A percentile compares a stretch with the other conserved stretches of the same genome.
These are phyloP conservation scores for Callyntrura guangdongensis DNA, from an alignment of 2,888 invertebrate genomes.

Conservation along the genomic window DNA sequence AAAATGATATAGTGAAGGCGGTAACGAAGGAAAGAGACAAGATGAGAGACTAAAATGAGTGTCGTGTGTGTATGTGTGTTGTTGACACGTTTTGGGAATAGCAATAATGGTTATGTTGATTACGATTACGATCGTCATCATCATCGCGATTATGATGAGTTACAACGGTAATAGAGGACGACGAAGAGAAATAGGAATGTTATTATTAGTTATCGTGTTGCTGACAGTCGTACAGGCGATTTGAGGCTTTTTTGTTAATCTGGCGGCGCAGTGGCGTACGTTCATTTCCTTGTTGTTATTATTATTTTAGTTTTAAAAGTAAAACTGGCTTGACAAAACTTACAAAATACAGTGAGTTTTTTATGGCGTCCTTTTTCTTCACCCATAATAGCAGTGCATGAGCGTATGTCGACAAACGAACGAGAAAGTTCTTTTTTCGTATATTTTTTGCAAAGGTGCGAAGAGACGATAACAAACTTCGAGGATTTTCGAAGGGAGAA, in stretches of 20 bases:
- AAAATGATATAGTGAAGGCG: conserved; percentile 14
- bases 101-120: conserved; percentile 20
- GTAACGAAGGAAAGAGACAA: conserved; percentile 21
- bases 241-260: background rate
- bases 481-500: too few relatives aligned
- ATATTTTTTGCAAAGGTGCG: background rate
- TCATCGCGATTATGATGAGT: conserved; percentile 34
- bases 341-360: background rate
- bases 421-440: background rate
- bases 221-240: background rate
- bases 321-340: background rate
- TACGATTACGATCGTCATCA: background rate
- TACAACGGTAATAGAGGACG: background rate
- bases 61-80: conserved; percentile 3
- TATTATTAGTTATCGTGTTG: conserved; percentile 38
- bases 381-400: background rate
- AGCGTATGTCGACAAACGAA: background rate
- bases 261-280: conserved; percentile 24
- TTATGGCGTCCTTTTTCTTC: background rate
- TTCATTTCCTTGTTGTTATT: background rate
- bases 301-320: background rate
- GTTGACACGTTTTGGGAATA: conserved; percentile 53
- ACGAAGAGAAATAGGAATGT: conserved; percentile 3
- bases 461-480: background rate
- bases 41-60: conserved; percentile 27